Evolutionary conservation across 1,140 invertebrate genomes (phyloP), one percentile per base, ranked within the genome.

Genomic region (Dendroctonus valens): DNA sequence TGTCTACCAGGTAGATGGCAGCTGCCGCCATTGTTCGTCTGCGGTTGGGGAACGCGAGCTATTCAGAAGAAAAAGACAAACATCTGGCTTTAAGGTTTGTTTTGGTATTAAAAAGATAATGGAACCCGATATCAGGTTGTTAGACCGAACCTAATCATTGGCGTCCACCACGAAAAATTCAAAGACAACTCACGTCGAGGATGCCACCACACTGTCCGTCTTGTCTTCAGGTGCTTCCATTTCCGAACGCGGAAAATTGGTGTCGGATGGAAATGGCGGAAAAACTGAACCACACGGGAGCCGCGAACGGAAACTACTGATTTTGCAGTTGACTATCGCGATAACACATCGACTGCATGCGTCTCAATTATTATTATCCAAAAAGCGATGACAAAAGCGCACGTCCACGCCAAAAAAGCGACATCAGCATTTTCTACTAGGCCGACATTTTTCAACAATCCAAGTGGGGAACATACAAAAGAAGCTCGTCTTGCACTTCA

Each of bases 331-430:
- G 11, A 42, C n/a, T 65, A 52, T 59, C 54, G 40, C 63, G 42
- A 57, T 65, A 44, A 55, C 41, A 58, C 54, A 39, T 11, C 38
- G 53, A 65, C 62, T 48, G 63, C 38, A 46, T 37, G 54, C 49
- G 15, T 50, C 54, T 65, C 44, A 58, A 55, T 55, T 39, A 59
- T 55, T 55, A 51, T 57, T 65, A 65, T 65, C 63, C 53, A 59
- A 65, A 26, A 65, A 65, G 48, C 63, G 63, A 65, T 59, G 63
- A 65, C 63, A 65, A 65, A 65, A 65, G 63, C 63, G 39, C 63
- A 65, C 63, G 63, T 65, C 54, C 63, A 57, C 40, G 53, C 51
- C 6, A 48, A 57, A 59, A 59, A 65, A 65, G 63, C 54, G 42
- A 40, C 44, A 58, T 65, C 63, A 65, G 63, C 63, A 40, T 59